Evolutionary conservation across 2,113 vertebrate species (phyloP).

Genomic region (Poeciliopsis retropinna): DNA sequence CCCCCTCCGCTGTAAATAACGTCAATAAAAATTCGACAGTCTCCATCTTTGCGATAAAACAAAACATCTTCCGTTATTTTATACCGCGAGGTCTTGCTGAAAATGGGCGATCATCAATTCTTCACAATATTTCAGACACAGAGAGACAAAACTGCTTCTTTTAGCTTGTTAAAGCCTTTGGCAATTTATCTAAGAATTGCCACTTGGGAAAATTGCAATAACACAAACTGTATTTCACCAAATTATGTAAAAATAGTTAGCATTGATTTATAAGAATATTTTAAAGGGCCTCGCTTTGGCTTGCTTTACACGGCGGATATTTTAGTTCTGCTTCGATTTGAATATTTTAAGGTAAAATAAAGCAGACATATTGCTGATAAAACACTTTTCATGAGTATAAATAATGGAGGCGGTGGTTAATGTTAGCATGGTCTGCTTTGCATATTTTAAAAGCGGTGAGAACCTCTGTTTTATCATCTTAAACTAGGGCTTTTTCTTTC

Average conservation of each 20-base stretch:
- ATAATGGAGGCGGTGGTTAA: constrained; percentile 74
- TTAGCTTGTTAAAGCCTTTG: not conserved
- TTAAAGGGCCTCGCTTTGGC: constrained; percentile 34
- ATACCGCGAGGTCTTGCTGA: not conserved
- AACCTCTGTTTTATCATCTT: constrained; percentile 60
- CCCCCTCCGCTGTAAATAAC: constrained; percentile 74
- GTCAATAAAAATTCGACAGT: not conserved
- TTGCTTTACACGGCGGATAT: constrained; percentile 32
- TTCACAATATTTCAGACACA: not conserved
- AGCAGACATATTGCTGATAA: constrained; percentile 71
- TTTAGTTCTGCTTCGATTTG: constrained; percentile 61
- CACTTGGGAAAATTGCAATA: constrained; percentile 35
- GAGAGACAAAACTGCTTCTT: constrained; percentile 10
- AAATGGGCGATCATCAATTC: not conserved
- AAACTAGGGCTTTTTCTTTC: constrained; percentile 61
- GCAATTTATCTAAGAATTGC: constrained; percentile 39
- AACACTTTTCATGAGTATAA: constrained; percentile 74
- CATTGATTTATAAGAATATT: constrained; percentile 51
- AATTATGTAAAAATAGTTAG: constrained; percentile 41
- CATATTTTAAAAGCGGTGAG: constrained; percentile 76
- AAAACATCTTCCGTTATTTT: not conserved
- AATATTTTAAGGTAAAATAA: constrained; percentile 72
- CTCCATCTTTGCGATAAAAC: not conserved
- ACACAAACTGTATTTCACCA: constrained; percentile 38
- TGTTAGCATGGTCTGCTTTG: constrained; percentile 77